Evolutionary conservation across 2,797 vertebrate genomes (phyloP).

Genomic region (Peromyscus melanophrys): DNA sequence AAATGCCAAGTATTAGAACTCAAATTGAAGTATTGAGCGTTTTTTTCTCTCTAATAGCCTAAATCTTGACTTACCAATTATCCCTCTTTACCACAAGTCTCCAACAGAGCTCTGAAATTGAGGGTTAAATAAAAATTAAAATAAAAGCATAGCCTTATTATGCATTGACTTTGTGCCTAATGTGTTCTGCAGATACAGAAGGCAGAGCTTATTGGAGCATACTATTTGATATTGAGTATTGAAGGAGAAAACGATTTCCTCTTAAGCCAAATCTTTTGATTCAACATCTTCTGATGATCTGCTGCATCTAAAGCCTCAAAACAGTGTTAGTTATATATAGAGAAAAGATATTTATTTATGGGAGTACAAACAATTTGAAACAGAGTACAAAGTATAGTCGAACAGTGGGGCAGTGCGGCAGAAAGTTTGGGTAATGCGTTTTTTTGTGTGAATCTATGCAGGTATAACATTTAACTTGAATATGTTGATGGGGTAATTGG

Average conservation of each 20-base stretch:
- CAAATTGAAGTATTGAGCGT: background rate
- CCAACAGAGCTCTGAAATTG: background rate
- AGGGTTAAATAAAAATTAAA: background rate
- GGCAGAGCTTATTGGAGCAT: background rate
- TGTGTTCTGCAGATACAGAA: background rate
- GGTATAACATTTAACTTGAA: background rate
- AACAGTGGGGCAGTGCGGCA: background rate
- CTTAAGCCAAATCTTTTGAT: background rate
- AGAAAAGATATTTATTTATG: background rate
- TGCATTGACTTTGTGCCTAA: background rate
- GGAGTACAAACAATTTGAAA: background rate
- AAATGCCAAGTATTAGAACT: background rate
- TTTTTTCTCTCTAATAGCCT: background rate
- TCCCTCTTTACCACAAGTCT: background rate
- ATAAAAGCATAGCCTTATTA: background rate
- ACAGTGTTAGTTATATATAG: background rate
- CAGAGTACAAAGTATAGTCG: background rate
- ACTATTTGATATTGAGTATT: background rate
- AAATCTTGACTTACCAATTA: background rate
- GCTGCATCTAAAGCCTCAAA: background rate
- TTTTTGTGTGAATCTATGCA: background rate
- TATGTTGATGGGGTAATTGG: background rate
- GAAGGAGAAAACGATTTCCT: background rate
- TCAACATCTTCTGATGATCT: background rate
- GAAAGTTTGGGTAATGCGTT: background rate